Conservation (phyloP, 1,140 invertebrate genomes). For the Eufriesea mexicana region DNA sequence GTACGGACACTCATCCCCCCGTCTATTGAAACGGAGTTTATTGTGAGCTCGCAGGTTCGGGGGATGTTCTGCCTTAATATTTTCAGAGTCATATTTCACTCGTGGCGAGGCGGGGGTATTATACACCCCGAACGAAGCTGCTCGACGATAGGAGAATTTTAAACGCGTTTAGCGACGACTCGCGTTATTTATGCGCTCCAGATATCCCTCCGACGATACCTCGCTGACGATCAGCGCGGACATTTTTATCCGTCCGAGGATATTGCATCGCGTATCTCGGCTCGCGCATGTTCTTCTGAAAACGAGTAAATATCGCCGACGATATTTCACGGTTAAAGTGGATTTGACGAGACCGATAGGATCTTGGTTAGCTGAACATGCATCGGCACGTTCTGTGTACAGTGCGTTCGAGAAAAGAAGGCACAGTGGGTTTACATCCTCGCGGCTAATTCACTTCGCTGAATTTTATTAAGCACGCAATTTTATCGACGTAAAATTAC, state of each 20-base stretch:
- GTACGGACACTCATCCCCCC: neutral
- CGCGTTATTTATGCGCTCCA: neutral
- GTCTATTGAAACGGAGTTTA: constrained; percentile 1
- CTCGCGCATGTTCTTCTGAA: too few relatives aligned
- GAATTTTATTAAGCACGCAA: too few relatives aligned
- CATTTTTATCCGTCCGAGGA: neutral
- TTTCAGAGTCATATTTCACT: constrained; percentile 38
- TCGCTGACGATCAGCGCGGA: neutral
- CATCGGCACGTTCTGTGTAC: too few relatives aligned
- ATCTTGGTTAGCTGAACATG: too few relatives aligned
- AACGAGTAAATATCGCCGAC: too few relatives aligned
- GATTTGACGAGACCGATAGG: too few relatives aligned
- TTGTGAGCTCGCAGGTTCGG: neutral
- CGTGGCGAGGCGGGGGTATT: neutral
- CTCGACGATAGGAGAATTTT: neutral
- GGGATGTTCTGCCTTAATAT: constrained; percentile 17
- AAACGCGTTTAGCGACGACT: neutral
- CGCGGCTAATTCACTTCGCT: too few relatives aligned
- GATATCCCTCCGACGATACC: neutral
- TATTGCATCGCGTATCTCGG: too few relatives aligned
- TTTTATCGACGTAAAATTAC: too few relatives aligned
- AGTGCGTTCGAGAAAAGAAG: too few relatives aligned
- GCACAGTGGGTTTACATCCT: too few relatives aligned
- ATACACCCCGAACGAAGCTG: neutral
- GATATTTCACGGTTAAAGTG: too few relatives aligned